Base-by-base conservation (phyloP, 1,140 invertebrate genomes). In the Holcopasites calliopsidis region DNA sequence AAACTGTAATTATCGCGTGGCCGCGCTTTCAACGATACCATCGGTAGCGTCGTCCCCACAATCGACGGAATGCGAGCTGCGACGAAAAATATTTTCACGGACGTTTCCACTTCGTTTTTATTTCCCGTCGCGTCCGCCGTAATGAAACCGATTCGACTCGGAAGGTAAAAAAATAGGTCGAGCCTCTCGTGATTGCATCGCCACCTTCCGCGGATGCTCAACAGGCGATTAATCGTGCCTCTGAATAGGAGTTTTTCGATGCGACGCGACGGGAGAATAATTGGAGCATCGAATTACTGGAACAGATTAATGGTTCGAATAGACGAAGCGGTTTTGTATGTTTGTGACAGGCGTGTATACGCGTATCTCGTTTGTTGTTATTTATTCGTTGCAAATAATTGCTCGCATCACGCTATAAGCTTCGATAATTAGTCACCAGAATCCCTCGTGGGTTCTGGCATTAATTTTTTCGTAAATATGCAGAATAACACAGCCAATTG, bases 1-100 rank as follows among this genome's bases (percentile, higher is more conserved):
- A 86, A 84, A 87, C 80, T 80, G 85, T 84, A 88, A 88, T 88
- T 88, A 88, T 84, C 81, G 76, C 70, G 23, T 78, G 65, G 81
- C 84, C 76, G 80, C 82, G 81, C 73, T 81, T 86, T 64, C 76
- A 78, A 74, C 70, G 78, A 83, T 85, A 86, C 78, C 80, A 83
- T 86, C 80, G 68, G 66, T 44, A 26, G 38, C 50, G 71, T 42
- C 50, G 71, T 38, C 44, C 33, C 57, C 54, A 73, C 76, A 82
- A 84, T 87, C 79, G 68, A 68, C 80, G 66, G 49, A 23, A 60
- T 65, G 54, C 75, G 79, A 83, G 74, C 44, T 16, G 38, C 33
- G 31, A 47, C n/a, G 66, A 76, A 73, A 76, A 68, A 75, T 66
- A 40, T 40, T 38, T 54, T 38, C 7, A 61, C 23, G 10, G 1